phyloP scores from a whole-genome alignment of 1,140 invertebrate genomes.

The Trachelipus rathkii region DNA sequence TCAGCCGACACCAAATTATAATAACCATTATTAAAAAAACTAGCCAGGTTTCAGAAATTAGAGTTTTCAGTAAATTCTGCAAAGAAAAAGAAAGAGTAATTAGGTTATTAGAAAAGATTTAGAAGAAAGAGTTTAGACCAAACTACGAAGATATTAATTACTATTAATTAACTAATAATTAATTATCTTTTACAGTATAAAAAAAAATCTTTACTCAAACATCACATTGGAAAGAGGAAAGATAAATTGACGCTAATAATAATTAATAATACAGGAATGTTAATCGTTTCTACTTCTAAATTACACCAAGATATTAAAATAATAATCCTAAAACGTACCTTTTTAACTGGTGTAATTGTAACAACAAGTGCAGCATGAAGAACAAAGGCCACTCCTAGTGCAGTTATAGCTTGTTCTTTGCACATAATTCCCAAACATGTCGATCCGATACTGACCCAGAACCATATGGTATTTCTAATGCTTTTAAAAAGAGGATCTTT shows the following conservation, averaged over 20 bases:
- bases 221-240: too few relatives aligned
- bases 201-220: too few relatives aligned
- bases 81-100: not conserved
- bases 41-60: constrained; percentile 54
- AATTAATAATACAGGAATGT: too few relatives aligned
- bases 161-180: too few relatives aligned
- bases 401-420: constrained; percentile 89
- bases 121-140: too few relatives aligned
- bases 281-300: too few relatives aligned
- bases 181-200: too few relatives aligned
- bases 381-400: constrained; percentile 72
- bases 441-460: constrained; percentile 56
- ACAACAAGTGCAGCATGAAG: constrained; percentile 63
- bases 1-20: constrained; percentile 61
- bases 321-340: constrained; percentile 34
- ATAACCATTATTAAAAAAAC: constrained; percentile 56
- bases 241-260: too few relatives aligned
- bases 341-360: constrained; percentile 39
- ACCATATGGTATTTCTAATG: not conserved
- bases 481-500: not conserved
- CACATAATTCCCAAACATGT: constrained; percentile 65
- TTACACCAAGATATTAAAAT: too few relatives aligned
- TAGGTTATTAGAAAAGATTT: too few relatives aligned
- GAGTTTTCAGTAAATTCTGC: constrained; percentile 30
- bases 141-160: too few relatives aligned